Evolutionary conservation across 2,888 invertebrate genomes (phyloP).

Genomic region (Drosophila kambysellisi): DNA sequence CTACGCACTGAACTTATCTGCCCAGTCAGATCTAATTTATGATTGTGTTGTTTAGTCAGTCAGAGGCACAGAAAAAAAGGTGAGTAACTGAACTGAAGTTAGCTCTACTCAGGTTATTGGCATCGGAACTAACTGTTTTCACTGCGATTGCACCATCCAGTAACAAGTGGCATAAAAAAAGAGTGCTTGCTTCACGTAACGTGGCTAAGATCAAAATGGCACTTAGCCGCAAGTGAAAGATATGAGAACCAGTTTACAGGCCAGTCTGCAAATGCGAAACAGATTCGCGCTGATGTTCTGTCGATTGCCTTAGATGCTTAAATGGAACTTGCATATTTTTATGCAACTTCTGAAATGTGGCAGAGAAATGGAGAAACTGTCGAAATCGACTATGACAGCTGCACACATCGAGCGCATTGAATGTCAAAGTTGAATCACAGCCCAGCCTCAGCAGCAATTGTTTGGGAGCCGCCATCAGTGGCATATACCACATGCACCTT

Average conservation of each 20-base stretch:
- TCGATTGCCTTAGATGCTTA: constrained; percentile 20
- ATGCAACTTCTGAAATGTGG: constrained; percentile 26
- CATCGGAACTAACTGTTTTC: constrained; percentile 73
- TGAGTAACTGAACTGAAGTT: constrained; percentile 1
- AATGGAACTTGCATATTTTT: constrained; percentile 37
- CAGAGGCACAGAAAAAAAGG: constrained; percentile 4
- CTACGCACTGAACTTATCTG: constrained; percentile 19
- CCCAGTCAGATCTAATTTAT: constrained; percentile 12
- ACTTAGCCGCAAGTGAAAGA: constrained; percentile 46
- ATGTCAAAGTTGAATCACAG: constrained; percentile 71
- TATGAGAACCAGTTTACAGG: constrained; percentile 60
- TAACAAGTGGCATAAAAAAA: constrained; percentile 43
- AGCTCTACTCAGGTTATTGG: constrained; percentile 62
- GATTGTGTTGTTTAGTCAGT: neutral
- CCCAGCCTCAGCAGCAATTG: constrained; percentile 22
- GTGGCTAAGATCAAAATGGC: constrained; percentile 40
- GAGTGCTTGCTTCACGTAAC: constrained; percentile 31
- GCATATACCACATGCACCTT: constrained; percentile 65
- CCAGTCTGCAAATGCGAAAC: constrained; percentile 37
- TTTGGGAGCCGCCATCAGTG: constrained; percentile 18
- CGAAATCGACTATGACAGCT: constrained; percentile 34
- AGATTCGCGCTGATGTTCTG: constrained; percentile 24
- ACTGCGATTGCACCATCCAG: constrained; percentile 45
- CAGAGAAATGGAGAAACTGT: constrained; percentile 24
- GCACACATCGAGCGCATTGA: constrained; percentile 25